Conservation (phyloP, 2,888 invertebrate genomes). For the Drosophila anomalipes region DNA sequence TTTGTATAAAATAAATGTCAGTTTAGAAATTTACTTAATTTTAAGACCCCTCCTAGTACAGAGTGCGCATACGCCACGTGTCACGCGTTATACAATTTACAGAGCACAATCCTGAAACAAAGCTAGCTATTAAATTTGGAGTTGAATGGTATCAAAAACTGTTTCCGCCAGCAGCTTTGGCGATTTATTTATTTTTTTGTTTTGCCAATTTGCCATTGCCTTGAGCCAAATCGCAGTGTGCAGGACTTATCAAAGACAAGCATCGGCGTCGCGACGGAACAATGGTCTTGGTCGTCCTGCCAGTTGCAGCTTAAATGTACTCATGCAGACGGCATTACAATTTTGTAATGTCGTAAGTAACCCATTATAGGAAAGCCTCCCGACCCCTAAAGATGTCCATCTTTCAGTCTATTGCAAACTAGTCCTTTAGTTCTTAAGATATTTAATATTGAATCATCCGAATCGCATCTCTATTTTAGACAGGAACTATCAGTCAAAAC, state of each 20-base stretch:
- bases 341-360: background rate
- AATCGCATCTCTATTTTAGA: background rate
- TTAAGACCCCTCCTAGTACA: background rate
- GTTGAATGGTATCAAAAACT: constrained; percentile 19
- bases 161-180: constrained; percentile 9
- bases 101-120: constrained; percentile 22
- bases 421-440: background rate
- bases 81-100: constrained; percentile 6
- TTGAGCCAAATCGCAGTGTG: constrained; percentile 8
- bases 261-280: constrained; percentile 9
- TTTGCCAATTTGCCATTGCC: constrained; percentile 33
- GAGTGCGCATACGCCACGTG: constrained; percentile 37
- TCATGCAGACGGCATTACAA: constrained; percentile 5
- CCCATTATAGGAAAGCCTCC: background rate
- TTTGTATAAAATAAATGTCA: background rate
- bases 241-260: constrained; percentile 26
- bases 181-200: constrained; percentile 10
- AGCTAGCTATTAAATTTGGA: constrained; percentile 41
- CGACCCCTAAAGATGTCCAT: background rate
- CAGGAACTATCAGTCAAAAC: background rate
- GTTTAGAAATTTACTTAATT: background rate
- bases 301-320: constrained; percentile 35
- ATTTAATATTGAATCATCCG: background rate
- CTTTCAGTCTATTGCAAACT: background rate
- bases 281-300: constrained; percentile 9